Percentiles rank a stretch among this genome's conserved stretches.
These are phyloP conservation scores for Homalodisca vitripennis DNA, from an alignment of 1,140 invertebrate species.

Conservation along the genomic window DNA sequence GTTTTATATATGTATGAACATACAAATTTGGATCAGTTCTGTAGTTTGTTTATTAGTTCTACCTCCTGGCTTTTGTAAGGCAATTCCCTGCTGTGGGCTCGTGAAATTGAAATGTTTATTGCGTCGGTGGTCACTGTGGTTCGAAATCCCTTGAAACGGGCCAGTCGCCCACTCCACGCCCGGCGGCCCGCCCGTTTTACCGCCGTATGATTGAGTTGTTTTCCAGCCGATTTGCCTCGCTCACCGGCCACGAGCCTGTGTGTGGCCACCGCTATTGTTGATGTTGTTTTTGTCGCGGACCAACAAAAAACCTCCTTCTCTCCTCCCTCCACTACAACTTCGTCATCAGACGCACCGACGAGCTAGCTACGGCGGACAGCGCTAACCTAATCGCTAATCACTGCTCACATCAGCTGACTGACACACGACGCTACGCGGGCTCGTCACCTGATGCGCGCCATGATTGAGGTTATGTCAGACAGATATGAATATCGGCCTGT, in stretches of 20 bases:
- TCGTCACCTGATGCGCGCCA: background rate
- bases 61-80: too few relatives aligned
- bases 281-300: background rate
- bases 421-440: background rate
- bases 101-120: too few relatives aligned
- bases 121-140: too few relatives aligned
- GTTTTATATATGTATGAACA: too few relatives aligned
- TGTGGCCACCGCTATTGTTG: constrained; percentile 16
- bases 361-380: background rate
- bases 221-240: constrained; percentile 16
- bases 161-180: background rate
- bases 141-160: too few relatives aligned
- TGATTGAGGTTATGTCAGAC: too few relatives aligned
- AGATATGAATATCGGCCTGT: too few relatives aligned
- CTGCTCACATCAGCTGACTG: background rate
- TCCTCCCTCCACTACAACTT: constrained; percentile 30
- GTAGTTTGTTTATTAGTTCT: too few relatives aligned
- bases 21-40: too few relatives aligned
- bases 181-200: too few relatives aligned
- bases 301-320: constrained; percentile 18
- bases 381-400: background rate
- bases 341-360: constrained; percentile 15
- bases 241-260: background rate
- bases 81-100: too few relatives aligned
- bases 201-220: constrained; percentile 18